phyloP scores from a whole-genome alignment of 1,140 invertebrate species.

The Drosophila sp. region DNA sequence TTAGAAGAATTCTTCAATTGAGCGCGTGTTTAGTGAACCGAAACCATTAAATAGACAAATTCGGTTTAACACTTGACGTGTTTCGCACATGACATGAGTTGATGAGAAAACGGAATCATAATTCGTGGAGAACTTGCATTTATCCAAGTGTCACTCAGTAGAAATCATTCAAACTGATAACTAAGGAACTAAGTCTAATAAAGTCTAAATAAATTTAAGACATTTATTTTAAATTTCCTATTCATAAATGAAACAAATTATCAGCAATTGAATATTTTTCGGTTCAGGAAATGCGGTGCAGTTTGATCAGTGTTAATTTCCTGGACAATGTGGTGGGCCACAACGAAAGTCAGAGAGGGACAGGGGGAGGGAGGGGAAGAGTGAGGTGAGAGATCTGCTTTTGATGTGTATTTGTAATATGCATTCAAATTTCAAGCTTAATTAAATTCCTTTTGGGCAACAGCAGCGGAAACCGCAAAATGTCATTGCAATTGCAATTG shows the following conservation, averaged over 20 bases:
- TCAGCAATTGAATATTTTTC: no score
- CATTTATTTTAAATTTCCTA: no score
- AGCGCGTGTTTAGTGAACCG: background rate
- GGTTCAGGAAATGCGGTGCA: background rate
- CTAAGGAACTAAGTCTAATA: background rate
- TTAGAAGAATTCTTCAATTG: no score
- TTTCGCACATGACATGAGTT: no score
- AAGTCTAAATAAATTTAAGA: no score
- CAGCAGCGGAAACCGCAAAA: conserved; percentile 62
- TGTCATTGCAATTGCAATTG: conserved; percentile 79
- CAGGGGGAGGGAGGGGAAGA: background rate
- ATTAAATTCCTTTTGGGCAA: conserved; percentile 73
- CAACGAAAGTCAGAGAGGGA: background rate
- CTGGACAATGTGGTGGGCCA: background rate
- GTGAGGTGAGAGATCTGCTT: background rate
- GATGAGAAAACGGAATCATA: no score
- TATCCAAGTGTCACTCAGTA: no score
- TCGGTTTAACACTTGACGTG: background rate
- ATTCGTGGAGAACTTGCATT: no score
- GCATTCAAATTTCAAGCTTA: conserved; percentile 62
- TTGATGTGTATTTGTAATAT: conserved; percentile 10
- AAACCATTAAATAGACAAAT: conserved; percentile 4
- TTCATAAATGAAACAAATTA: no score
- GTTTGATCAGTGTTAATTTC: conserved; percentile 32
- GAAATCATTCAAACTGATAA: background rate